These are phyloP conservation scores for Drosophila pseudoobscura DNA, from an alignment of 1,140 invertebrate genomes.

Conservation along the genomic window DNA sequence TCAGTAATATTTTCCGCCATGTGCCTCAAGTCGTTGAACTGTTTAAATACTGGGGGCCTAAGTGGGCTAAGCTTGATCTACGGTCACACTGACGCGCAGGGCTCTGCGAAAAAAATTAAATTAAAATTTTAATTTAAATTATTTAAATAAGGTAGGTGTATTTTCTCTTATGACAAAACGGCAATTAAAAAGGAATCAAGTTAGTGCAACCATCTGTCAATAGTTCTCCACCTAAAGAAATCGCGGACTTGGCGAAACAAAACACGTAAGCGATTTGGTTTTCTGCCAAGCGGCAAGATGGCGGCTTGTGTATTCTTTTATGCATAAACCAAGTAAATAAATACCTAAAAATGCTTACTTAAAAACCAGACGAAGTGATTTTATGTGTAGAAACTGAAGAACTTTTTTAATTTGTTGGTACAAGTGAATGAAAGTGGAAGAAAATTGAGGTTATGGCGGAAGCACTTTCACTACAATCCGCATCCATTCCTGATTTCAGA, in stretches of 20 bases:
- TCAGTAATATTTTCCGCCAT: too few relatives aligned
- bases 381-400: too few relatives aligned
- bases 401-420: too few relatives aligned
- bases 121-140: too few relatives aligned
- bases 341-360: not conserved
- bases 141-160: too few relatives aligned
- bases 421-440: not conserved
- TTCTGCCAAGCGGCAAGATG: constrained; percentile 18
- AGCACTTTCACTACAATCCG: constrained; percentile 38
- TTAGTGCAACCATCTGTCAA: not conserved
- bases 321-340: not conserved
- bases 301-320: constrained; percentile 5
- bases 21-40: too few relatives aligned
- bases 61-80: too few relatives aligned
- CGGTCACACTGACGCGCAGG: constrained; percentile 11
- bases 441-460: constrained; percentile 28
- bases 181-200: not conserved
- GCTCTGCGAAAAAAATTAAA: not conserved
- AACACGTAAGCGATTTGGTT: constrained; percentile 26
- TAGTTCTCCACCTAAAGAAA: not conserved
- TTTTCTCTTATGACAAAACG: too few relatives aligned
- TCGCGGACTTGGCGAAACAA: not conserved
- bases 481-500: constrained; percentile 13
- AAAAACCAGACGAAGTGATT: not conserved
- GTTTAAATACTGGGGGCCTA: too few relatives aligned